Base-by-base conservation (phyloP, 2,797 vertebrate species). In the Lindbergichthys nudifrons region DNA sequence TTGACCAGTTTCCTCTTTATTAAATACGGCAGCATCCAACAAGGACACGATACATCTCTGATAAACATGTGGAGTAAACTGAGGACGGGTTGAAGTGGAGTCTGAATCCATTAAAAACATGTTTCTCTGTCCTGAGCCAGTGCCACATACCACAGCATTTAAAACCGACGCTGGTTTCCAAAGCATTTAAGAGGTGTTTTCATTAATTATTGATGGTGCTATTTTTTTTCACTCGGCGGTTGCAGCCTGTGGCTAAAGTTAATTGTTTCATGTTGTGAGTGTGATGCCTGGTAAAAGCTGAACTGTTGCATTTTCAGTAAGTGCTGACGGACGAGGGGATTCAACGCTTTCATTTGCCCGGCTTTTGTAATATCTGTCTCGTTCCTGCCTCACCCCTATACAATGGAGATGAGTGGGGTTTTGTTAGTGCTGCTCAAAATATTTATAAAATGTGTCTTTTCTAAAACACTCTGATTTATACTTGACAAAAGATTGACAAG, bases 191-290 rank as follows among this genome's bases (percentile, higher is more conserved):
- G 3, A 14, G 36, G 46, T 58, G 41, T 69, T 66, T 76, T 73
- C 45, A 70, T 73, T 13, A 39, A 23, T 70, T 19, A 48, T 61
- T 54, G 23, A 72, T 36, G 36, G 26, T 21, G 41, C 50, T 47
- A 51, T 57, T 63, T 23, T 19, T 15, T 57, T 60, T 45, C 16
- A 6, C 57, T 62, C 36, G 50, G 16, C 36, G 57, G 52, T 36
- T 12, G 21, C 53, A 56, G 65, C 62, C 36, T 10, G 18, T 16
- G 26, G 53, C 45, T 65, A 23, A 65, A 21, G 36, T 23, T 63
- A 14, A 23, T 68, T 8, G 42, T 75, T 75, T 77, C 54, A 58
- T 57, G 41, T 47, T 30, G 60, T 15, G 48, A 59, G 47, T 76
- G 59, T 65, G 58, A 71, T 48, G 57, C 57, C 46, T 21, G 10